These are phyloP conservation scores for Trididemnum miniatum DNA, from an alignment of 23 tunicate genomes.

Conservation along the genomic window DNA sequence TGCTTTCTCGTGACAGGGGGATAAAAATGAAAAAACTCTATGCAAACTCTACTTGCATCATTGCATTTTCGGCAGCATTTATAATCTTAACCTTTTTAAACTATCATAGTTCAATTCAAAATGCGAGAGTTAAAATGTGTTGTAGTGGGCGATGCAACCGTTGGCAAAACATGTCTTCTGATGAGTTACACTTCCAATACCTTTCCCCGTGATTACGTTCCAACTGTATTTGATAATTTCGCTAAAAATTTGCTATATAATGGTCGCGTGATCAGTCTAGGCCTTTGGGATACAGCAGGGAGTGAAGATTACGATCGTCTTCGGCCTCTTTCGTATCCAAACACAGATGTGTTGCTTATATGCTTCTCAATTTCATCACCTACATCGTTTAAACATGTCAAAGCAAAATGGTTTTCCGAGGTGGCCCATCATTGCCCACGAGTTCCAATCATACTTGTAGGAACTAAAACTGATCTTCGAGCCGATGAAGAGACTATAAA, in stretches of 20 bases:
- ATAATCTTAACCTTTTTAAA: background rate
- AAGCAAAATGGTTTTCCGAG: slow-evolving; percentile 18
- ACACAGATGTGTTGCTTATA: background rate
- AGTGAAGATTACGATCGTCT: background rate
- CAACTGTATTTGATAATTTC: slow-evolving; percentile 1
- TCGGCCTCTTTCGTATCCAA: slow-evolving; percentile 5
- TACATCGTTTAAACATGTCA: background rate
- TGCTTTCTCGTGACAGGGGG: too few species aligned
- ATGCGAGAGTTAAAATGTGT: background rate
- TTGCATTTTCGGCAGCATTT: too few species aligned
- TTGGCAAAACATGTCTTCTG: slow-evolving; percentile 17
- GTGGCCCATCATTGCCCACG: slow-evolving; percentile 20
- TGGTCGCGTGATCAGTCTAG: background rate
- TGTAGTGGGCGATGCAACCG: background rate
- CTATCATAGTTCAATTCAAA: background rate
- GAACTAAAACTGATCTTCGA: slow-evolving; percentile 27
- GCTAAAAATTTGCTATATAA: background rate
- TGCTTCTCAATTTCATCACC: background rate
- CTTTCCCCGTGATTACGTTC: slow-evolving; percentile 8
- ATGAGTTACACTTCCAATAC: background rate
- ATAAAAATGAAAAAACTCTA: too few species aligned
- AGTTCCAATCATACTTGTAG: slow-evolving; percentile 12
- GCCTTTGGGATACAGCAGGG: background rate
- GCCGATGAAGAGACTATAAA: background rate
- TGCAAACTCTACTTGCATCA: too few species aligned